Conservation (phyloP, 2,888 invertebrate genomes). For the Bombylius discolor region DNA sequence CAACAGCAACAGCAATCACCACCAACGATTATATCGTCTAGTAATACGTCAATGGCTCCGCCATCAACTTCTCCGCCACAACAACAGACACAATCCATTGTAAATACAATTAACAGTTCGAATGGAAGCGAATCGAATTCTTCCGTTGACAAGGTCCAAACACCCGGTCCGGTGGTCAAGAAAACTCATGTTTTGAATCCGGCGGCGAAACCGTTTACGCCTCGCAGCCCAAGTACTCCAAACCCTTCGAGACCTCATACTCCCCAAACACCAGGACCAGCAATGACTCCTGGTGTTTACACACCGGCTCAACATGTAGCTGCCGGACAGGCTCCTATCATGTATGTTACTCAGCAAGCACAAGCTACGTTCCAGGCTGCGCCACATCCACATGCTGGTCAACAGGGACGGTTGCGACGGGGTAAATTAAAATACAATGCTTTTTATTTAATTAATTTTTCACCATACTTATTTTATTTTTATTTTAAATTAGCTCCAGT, state of each 20-base stretch:
- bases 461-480: conserved; percentile 2
- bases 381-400: conserved; percentile 30
- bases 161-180: conserved; percentile 31
- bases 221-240: conserved; percentile 52
- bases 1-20: conserved; percentile 4
- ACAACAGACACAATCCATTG: conserved; percentile 16
- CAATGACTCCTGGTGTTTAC: conserved; percentile 28
- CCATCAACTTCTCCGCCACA: conserved; percentile 20
- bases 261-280: conserved; percentile 58
- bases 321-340: conserved; percentile 32
- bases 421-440: conserved; percentile 18
- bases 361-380: conserved; percentile 31
- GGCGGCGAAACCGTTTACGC: conserved; percentile 76
- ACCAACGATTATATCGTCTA: conserved; percentile 9
- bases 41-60: conserved; percentile 25
- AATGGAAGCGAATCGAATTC: conserved; percentile 47
- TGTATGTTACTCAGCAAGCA: conserved; percentile 31
- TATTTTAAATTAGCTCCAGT: conserved; percentile 25
- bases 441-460: neutral
- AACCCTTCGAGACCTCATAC: conserved; percentile 64
- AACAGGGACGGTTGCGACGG: conserved; percentile 36
- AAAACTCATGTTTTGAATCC: conserved; percentile 73
- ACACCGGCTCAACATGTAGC: conserved; percentile 25
- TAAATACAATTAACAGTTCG: conserved; percentile 50
- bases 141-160: conserved; percentile 58